Percentiles rank a stretch among this genome's conserved stretches.
These are phyloP conservation scores for Anhinga rufa DNA, from an alignment of 2,113 vertebrate genomes.

Conservation along the genomic window DNA sequence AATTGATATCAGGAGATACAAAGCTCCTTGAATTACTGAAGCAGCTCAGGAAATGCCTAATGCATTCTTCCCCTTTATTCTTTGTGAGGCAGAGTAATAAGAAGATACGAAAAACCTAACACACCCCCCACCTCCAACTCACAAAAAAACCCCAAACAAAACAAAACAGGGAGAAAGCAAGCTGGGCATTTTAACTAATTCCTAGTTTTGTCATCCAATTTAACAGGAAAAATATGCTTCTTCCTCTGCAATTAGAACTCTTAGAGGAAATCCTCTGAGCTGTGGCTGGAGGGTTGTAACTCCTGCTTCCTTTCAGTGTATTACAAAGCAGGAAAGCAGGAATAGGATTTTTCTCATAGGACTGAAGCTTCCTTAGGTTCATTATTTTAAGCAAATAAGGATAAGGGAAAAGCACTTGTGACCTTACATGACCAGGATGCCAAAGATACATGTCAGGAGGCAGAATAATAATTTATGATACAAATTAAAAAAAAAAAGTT, in stretches of 20 bases:
- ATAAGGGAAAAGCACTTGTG: not conserved
- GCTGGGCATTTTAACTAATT: not conserved
- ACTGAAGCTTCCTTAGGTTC: not conserved
- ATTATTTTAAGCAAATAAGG: not conserved
- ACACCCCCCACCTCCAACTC: fast-evolving
- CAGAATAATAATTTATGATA: not conserved
- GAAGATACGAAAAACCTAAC: not conserved
- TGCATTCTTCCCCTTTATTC: not conserved
- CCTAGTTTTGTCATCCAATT: not conserved
- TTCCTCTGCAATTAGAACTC: not conserved
- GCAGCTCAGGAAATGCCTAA: not conserved
- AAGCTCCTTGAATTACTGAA: not conserved
- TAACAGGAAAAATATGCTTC: not conserved
- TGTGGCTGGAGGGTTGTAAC: not conserved
- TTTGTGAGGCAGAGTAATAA: not conserved
- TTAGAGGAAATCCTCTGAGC: not conserved
- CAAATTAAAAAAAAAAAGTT: not conserved
- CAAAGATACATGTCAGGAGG: not conserved
- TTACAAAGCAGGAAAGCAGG: not conserved
- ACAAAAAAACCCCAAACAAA: not conserved
- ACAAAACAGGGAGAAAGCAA: not conserved
- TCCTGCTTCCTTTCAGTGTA: not conserved
- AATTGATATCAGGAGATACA: not conserved
- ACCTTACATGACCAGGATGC: not conserved
- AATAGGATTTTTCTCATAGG: not conserved